Conservation (phyloP, 2,888 invertebrate species). For the Sthenelais limicola region DNA sequence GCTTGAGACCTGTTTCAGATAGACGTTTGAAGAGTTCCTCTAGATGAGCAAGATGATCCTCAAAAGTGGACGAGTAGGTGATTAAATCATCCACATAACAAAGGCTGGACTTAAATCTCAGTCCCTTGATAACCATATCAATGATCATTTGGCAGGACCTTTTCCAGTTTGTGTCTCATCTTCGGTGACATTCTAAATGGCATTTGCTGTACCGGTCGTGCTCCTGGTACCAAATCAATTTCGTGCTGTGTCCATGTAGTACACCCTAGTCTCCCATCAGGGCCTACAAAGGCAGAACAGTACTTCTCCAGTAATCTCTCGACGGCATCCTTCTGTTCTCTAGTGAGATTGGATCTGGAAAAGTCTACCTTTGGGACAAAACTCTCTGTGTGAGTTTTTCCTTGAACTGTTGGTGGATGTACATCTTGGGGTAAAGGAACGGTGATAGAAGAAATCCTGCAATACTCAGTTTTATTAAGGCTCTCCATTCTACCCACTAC, state of each 20-base stretch:
- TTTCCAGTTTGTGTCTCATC: neutral
- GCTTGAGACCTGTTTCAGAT: neutral
- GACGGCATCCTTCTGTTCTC: neutral
- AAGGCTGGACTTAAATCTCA: neutral
- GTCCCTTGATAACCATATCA: neutral
- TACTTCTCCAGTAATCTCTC: neutral
- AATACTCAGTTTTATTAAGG: no score
- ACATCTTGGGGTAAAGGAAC: no score
- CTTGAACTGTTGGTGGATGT: no score
- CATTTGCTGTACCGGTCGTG: neutral
- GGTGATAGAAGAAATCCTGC: no score
- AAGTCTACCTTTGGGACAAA: neutral
- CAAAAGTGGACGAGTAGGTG: neutral
- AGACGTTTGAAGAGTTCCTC: neutral
- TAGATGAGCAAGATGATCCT: neutral
- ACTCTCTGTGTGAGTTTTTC: no score
- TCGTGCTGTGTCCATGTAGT: neutral
- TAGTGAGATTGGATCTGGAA: neutral
- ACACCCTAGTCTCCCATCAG: neutral
- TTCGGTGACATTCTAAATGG: neutral
- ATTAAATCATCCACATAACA: neutral
- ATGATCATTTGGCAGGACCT: neutral
- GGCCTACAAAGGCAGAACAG: neutral
- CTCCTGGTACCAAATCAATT: neutral
- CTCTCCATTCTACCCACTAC: no score